These are phyloP conservation scores for Papilio gigon DNA, from an alignment of 2,888 invertebrate species.

Conservation along the genomic window DNA sequence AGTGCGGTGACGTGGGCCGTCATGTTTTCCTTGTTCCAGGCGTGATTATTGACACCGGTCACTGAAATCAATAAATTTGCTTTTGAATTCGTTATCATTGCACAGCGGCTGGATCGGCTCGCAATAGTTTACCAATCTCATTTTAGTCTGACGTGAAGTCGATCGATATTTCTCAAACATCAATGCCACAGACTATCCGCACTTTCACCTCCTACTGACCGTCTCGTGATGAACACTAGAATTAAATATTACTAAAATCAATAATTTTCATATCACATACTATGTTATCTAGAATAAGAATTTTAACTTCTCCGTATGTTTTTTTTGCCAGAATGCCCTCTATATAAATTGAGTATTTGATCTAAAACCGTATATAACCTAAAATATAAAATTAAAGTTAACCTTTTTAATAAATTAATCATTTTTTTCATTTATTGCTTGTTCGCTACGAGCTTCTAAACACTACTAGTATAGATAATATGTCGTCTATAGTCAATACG, in stretches of 20 bases:
- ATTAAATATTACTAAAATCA: neutral
- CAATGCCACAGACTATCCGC: conserved; percentile 21
- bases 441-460: no score
- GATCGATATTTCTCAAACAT: conserved; percentile 35
- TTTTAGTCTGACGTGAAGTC: conserved; percentile 40
- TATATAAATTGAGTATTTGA: no score
- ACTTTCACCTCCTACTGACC: conserved; percentile 1
- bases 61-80: conserved; percentile 25
- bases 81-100: conserved; percentile 11
- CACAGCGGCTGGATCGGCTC: neutral
- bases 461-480: no score
- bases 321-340: neutral
- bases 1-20: conserved; percentile 29
- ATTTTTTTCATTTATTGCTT: no score
- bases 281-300: neutral
- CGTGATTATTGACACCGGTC: conserved; percentile 16
- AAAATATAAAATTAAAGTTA: no score
- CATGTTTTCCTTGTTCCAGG: conserved; percentile 34
- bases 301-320: neutral
- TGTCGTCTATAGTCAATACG: neutral
- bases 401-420: no score
- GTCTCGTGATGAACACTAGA: neutral
- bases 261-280: neutral
- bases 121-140: conserved; percentile 34
- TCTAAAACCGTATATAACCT: no score